Base-by-base conservation (phyloP, 2,797 vertebrate genomes). In the Schizopygopsis pylzovi region DNA sequence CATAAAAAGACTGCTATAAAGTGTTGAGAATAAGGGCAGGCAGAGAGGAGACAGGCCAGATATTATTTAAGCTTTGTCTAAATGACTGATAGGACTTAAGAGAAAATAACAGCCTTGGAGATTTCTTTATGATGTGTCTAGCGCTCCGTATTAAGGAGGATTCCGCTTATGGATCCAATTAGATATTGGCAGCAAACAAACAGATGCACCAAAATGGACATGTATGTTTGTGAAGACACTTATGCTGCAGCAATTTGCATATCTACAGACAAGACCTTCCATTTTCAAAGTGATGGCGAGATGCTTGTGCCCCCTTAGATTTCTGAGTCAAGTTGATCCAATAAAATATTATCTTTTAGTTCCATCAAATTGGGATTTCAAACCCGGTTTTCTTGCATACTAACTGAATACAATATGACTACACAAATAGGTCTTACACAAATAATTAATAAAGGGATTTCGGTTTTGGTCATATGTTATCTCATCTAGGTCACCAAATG, bases 221-320 rank as follows among this genome's bases (percentile, higher is more conserved):
- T 78, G 37, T 33, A 16, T 78, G 43, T 54, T 52, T 71, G 59
- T 47, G 47, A 47, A 72, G 67, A 63, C 52, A 63, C 79, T 63
- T 52, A 22, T 73, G 67, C 41, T 72, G 76, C 67, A 80, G 41
- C 12, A 85, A 85, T 85, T 80, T 85, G 68, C 84, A 80, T 72
- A 85, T 79, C 65, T 49, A 54, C 77, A 80, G 75, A 70, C 16
- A 85, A 71, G n/a, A 79, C 25, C 18, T 37, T 47, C 15, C 13
- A 4, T 20, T 78, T 68, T n/a, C 65, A 49, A 33, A 67, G 47
- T 22, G 33, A 78, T 25, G 22, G 67, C 3, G 52, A n/a, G 33
- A 73, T 41, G 33, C 20, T 8, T 56, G 22, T 56, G 20, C 12
- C 65, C 43, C 20, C 15, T 67, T 28, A 25, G 22, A 45, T 61